phyloP scores from a whole-genome alignment of 2,113 vertebrate genomes.

The Hippocampus abdominalis region DNA sequence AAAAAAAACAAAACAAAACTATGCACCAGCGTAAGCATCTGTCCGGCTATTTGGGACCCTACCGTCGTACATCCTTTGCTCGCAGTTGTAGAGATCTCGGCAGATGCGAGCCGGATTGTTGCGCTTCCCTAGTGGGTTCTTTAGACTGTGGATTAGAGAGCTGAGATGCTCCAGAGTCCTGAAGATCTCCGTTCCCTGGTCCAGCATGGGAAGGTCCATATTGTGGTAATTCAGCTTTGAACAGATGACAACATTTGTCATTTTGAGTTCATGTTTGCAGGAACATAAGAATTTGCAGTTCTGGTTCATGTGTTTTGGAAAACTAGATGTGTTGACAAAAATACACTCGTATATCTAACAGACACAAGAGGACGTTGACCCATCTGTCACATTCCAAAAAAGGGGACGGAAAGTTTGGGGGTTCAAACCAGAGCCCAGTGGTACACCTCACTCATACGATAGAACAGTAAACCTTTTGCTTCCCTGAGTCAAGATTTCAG shows the following conservation, averaged over 20 bases:
- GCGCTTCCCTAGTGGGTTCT: slow-evolving; percentile 88
- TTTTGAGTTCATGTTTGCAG: neutral
- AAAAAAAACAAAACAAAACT: neutral
- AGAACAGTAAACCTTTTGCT: no score
- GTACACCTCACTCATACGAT: no score
- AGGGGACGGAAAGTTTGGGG: no score
- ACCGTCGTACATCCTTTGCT: slow-evolving; percentile 88
- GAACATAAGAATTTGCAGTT: neutral
- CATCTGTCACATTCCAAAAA: no score
- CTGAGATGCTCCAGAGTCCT: slow-evolving; percentile 97
- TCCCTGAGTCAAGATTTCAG: no score
- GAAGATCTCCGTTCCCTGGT: slow-evolving; percentile 90
- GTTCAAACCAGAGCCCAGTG: no score
- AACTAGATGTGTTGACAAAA: neutral
- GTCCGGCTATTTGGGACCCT: slow-evolving; percentile 37
- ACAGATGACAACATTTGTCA: neutral
- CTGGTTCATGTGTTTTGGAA: neutral
- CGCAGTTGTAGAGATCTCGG: slow-evolving; percentile 93
- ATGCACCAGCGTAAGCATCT: neutral
- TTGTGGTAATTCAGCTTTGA: slow-evolving; percentile 72
- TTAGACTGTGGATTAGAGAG: slow-evolving; percentile 93
- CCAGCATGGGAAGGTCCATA: slow-evolving; percentile 81
- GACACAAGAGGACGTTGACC: no score
- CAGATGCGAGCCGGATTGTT: slow-evolving; percentile 93
- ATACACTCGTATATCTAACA: no score